Evolutionary conservation across 1,140 invertebrate species (phyloP), one percentile per base, ranked within the genome.

Genomic region (Pseudomyrmex sp.): DNA sequence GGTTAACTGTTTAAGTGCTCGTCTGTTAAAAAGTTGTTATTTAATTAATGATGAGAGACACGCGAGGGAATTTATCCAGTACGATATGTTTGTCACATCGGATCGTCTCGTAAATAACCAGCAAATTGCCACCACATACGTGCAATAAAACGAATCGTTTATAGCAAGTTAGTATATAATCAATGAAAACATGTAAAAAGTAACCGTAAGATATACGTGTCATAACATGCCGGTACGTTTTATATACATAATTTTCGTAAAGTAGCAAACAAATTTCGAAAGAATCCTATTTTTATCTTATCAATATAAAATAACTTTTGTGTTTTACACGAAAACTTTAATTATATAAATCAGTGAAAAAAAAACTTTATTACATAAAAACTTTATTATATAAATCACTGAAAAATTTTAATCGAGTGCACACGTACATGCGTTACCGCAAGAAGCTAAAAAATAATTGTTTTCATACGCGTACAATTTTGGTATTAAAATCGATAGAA

Each of bases 21-120:
- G 44, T 23, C 23, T n/a, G n/a, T 82, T 82, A 62, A 82, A 74
- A 82, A 82, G 23, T 54, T 58, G 76, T 69, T 82, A 75, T 75
- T 61, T 82, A 75, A 62, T 82, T 82, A 75, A 61, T 54, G 69
- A 54, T 35, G 58, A 63, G 13, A 48, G 70, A 82, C 26, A 20
- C n/a, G 58, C 26, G 20, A 23, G 56, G 50, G 48, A 82, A 63
- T 77, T 77, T 77, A 77, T 77, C 13, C 26, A 18, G 18, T 54
- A 46, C n/a, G 50, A 68, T 23, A 23, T 56, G 48, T 77, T 77
- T 68, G 62, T 77, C 62, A 77, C 74, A 54, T 77, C 50, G 26
- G 18, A 77, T 77, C 68, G 74, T 77, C 62, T 68, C 74, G 50
- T 77, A 77, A 77, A 77, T 77, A 77, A 68, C 74, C 18, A 13